phyloP scores from a whole-genome alignment of 2,113 vertebrate species.

The Gymnarchus niloticus region DNA sequence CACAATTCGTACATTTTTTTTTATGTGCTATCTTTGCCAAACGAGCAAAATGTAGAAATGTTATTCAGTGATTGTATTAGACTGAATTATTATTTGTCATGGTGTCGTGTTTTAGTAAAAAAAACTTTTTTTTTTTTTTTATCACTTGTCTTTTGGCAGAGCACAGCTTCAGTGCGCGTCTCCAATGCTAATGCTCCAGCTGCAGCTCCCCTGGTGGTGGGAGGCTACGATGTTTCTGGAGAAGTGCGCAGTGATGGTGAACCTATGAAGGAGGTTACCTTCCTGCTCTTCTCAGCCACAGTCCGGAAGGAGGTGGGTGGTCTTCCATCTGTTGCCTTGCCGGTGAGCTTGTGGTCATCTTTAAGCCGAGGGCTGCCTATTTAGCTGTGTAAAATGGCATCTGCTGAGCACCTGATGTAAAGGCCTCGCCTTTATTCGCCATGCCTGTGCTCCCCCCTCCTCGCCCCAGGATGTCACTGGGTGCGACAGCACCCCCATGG shows the following conservation, averaged over 20 bases:
- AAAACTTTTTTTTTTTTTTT: background rate
- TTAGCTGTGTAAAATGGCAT: background rate
- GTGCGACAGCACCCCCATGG: constrained; percentile 75
- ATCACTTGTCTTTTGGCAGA: constrained; percentile 53
- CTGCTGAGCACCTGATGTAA: background rate
- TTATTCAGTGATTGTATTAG: background rate
- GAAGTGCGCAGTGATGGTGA: constrained; percentile 93
- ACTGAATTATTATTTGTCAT: background rate
- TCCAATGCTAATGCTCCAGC: constrained; percentile 79
- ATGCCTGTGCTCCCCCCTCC: background rate
- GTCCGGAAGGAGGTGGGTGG: constrained; percentile 74
- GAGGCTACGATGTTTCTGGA: constrained; percentile 89
- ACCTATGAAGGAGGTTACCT: constrained; percentile 96
- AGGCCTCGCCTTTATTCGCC: background rate
- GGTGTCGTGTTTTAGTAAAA: background rate
- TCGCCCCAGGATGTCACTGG: constrained; percentile 73
- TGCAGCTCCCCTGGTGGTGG: constrained; percentile 74
- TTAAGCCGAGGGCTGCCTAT: background rate
- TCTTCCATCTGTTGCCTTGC: background rate
- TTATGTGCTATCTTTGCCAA: background rate
- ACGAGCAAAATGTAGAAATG: background rate
- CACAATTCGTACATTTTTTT: background rate
- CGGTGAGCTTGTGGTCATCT: background rate
- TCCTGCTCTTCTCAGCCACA: constrained; percentile 84
- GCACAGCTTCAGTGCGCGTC: constrained; percentile 74